Conservation (phyloP, 2,113 vertebrate species). For the Mastomys natalensis region DNA sequence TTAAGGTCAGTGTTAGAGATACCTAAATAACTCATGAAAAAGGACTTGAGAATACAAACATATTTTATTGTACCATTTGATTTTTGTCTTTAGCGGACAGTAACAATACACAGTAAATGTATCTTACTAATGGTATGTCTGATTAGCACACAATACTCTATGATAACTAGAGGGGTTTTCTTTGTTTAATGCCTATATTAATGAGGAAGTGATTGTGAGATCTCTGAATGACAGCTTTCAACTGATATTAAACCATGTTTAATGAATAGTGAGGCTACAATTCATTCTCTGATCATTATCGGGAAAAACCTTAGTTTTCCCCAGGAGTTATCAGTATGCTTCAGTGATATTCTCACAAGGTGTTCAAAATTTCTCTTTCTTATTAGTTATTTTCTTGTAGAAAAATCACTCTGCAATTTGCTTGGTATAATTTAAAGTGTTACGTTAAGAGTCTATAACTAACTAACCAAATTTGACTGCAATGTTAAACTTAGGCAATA, state of each 20-base stretch:
- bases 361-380: not conserved
- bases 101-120: not conserved
- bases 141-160: not conserved
- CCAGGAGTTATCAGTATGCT: not conserved
- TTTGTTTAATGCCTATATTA: not conserved
- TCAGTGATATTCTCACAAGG: not conserved
- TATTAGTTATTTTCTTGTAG: not conserved
- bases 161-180: not conserved
- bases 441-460: constrained; percentile 4
- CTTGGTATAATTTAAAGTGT: not conserved
- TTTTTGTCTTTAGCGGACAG: not conserved
- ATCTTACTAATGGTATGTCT: not conserved
- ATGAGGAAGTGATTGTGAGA: not conserved
- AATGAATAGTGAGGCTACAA: not conserved
- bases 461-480: constrained; percentile 40
- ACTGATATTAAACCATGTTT: not conserved
- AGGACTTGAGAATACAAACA: not conserved
- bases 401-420: not conserved
- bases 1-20: not conserved
- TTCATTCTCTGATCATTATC: not conserved
- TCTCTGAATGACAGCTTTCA: constrained; percentile 12
- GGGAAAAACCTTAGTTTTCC: not conserved
- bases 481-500: constrained; percentile 31
- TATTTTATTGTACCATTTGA: not conserved
- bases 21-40: not conserved